Base-by-base conservation (phyloP, 1,140 invertebrate genomes). In the Ips nitidus region DNA sequence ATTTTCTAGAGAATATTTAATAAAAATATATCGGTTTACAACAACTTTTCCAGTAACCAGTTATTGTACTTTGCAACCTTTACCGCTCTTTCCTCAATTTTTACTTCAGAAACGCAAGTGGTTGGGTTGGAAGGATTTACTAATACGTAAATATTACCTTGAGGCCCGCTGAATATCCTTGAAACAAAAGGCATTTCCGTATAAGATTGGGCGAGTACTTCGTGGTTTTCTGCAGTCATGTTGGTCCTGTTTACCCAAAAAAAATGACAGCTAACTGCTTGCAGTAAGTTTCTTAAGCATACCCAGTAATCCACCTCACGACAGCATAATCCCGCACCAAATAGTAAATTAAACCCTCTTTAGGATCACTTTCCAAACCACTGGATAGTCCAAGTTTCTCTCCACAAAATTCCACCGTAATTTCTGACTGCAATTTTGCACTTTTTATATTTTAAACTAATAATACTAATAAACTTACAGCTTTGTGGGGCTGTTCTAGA, bases 251-350 rank as follows among this genome's bases (percentile, higher is more conserved):
- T 22, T 22, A 22, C 22, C 22, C 22, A 22, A 22, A 22, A 22
- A 22, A 22, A 22, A 22, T 22, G 0, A 22, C 22, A 22, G 39
- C 45, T 61, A 41, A n/a, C 57, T 42, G 5, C 7, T 62, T 4
- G 22, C 41, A 50, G 36, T 22, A 66, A 57, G n/a, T 57, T 39
- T 40, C 2, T 57, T 66, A 71, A 50, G 62, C 69, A 67, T 75
- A 81, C 80, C 73, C 77, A 52, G 66, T 77, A 55, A 74, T 72
- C 80, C 80, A 81, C 56, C 79, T 73, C 4, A 81, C 75, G 8
- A 79, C 69, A 4, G 76, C 80, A 71, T 73, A 77, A 76, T 80
- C 78, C 41, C 78, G 70, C 0, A 71, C 70, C 41, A 81, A 64
- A 71, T 77, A 80, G 73, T 81, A 81, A 72, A 71, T 75, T 39